Base-by-base conservation (phyloP, 2,888 invertebrate species). In the Caenorhabditis macrosperma region DNA sequence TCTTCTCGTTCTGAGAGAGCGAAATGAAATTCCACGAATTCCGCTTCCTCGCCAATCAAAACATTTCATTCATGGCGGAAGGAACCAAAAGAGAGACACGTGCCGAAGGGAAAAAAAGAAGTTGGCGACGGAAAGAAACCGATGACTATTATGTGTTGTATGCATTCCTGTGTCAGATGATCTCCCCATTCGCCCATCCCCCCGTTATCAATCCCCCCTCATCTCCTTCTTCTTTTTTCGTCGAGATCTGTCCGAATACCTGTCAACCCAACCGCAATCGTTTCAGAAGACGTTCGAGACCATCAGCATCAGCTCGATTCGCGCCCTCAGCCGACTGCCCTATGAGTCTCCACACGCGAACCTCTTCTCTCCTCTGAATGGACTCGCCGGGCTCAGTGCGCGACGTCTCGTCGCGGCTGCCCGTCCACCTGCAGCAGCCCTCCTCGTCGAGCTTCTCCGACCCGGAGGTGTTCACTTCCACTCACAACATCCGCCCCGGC, bases 391-490 rank as follows among this genome's bases (percentile, higher is more conserved):
- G 69, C 64, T 71, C 69, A 24, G 52, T 50, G 59, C 59, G 69
- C 57, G 75, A 57, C 63, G 77, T 64, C 63, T 61, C 72, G 24
- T 71, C 74, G 22, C 75, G 78, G 38, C 71, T 84, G 55, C 84
- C 84, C 44, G 75, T 78, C 60, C 84, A 84, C 69, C 80, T 82
- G 20, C 82, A 80, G 52, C 82, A 84, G 74, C 84, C 82, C 44
- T 82, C 84, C n/a, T 79, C 79, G n/a, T 81, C 81, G 44, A 80
- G 80, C 52, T 80, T 63, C 41, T 54, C 78, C 48, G 84, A 82
- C 68, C 84, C 84, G 20, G 82, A 82, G 54, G 84, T 82, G 15
- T 79, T 80, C 74, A 66, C 78, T 12, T 84, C 84, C 12, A 81
- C 77, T 2, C 78, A 82, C 55, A 82, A 78, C 52, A 68, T 85